Evolutionary conservation across 1,140 invertebrate species (phyloP).

Genomic region (Venturia canescens): DNA sequence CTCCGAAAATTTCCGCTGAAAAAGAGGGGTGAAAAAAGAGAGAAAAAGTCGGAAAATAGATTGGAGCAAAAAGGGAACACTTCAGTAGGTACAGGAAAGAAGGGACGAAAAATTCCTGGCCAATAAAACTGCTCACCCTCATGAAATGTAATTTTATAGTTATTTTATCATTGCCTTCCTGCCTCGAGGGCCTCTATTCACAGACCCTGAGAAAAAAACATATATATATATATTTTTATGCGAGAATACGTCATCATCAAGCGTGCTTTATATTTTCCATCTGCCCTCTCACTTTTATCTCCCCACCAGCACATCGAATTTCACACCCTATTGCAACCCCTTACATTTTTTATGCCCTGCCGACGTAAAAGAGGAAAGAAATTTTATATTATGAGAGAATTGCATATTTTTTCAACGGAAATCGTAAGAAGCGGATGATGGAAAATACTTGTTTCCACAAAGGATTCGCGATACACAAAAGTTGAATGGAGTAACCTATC

Average conservation of each 20-base stretch:
- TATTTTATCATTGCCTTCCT: conserved; percentile 63
- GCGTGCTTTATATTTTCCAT: background rate
- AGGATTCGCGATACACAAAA: too few species aligned
- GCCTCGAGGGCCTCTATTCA: background rate
- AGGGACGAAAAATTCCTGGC: conserved; percentile 48
- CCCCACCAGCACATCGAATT: too few species aligned
- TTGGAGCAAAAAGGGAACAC: background rate
- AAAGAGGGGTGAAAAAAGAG: conserved; percentile 36
- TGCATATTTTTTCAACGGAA: too few species aligned
- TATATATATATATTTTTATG: background rate
- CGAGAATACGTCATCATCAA: conserved; percentile 19
- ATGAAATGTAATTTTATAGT: conserved; percentile 67
- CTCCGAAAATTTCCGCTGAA: conserved; percentile 1
- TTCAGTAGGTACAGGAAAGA: background rate
- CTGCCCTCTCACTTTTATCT: too few species aligned
- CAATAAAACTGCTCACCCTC: conserved; percentile 61
- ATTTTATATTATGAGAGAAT: too few species aligned
- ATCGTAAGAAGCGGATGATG: too few species aligned
- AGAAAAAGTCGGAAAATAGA: background rate
- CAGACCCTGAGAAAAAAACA: background rate
- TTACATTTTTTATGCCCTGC: too few species aligned
- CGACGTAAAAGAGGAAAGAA: too few species aligned
- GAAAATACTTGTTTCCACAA: too few species aligned
- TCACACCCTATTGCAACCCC: too few species aligned
- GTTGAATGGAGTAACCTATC: too few species aligned